Evolutionary conservation across 2,113 vertebrate genomes (phyloP).

Genomic region (Colaptes auratus): DNA sequence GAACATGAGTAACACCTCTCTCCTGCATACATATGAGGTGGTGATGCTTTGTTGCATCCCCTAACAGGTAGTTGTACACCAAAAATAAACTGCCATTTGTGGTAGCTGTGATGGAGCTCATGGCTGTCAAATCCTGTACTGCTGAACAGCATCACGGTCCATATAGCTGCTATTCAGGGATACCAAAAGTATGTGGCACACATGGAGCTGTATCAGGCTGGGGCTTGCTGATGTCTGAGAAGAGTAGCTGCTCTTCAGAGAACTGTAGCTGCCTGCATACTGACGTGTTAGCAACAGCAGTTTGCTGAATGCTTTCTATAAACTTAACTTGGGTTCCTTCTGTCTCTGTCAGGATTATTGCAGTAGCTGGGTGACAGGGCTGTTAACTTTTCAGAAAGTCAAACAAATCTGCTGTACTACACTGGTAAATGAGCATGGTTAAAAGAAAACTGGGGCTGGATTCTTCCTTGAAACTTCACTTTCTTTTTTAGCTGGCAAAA

Average conservation of each 20-base stretch:
- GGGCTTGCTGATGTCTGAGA: background rate
- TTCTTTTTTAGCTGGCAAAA: background rate
- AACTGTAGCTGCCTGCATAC: background rate
- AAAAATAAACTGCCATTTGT: background rate
- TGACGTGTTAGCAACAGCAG: background rate
- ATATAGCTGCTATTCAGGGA: background rate
- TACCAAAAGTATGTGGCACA: rapidly evolving
- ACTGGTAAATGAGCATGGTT: background rate
- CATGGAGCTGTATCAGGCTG: background rate
- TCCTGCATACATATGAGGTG: rapidly evolving
- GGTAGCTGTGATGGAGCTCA: background rate
- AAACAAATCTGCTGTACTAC: background rate
- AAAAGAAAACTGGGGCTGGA: background rate
- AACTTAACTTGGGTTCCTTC: background rate
- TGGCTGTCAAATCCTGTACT: background rate
- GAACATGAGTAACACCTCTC: no score
- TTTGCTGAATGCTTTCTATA: background rate
- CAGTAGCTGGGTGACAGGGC: background rate
- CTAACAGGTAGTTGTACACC: background rate
- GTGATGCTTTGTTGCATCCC: background rate
- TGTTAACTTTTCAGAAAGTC: background rate
- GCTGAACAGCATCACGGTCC: background rate
- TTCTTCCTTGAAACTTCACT: background rate
- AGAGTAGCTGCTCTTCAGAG: background rate
- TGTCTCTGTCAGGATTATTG: background rate